Percentiles rank a stretch among this genome's conserved stretches.
These are phyloP conservation scores for Plagiodera versicolora DNA, from an alignment of 2,888 invertebrate genomes.

Conservation along the genomic window DNA sequence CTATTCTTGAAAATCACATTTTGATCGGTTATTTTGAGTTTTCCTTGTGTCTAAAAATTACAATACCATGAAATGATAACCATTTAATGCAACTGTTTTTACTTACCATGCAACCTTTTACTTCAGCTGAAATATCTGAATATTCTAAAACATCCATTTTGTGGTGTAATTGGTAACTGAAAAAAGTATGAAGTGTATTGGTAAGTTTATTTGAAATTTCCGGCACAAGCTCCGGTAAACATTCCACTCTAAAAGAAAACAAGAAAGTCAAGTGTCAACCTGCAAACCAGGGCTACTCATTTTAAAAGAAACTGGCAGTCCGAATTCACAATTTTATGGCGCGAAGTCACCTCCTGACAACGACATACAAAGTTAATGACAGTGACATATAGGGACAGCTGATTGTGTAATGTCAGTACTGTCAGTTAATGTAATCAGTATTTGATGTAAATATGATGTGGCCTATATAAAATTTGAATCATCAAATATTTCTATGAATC, in stretches of 20 bases:
- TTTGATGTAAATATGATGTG: slow-evolving; percentile 21
- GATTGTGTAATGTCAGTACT: neutral
- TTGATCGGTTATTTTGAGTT: slow-evolving; percentile 89
- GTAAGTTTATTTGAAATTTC: too few species aligned
- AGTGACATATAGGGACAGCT: too few species aligned
- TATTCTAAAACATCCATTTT: slow-evolving; percentile 85
- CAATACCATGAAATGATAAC: slow-evolving; percentile 14
- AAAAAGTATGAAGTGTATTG: too few species aligned
- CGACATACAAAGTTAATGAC: too few species aligned
- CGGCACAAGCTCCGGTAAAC: too few species aligned
- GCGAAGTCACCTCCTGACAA: too few species aligned
- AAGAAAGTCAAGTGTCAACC: too few species aligned
- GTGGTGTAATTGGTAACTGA: neutral
- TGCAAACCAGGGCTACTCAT: too few species aligned
- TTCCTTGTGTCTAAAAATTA: slow-evolving; percentile 77
- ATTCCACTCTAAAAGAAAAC: too few species aligned
- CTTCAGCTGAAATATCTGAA: slow-evolving; percentile 80
- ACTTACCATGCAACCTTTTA: slow-evolving; percentile 85
- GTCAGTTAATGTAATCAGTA: too few species aligned
- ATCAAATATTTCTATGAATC: neutral
- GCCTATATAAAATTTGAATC: slow-evolving; percentile 16
- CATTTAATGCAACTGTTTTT: neutral
- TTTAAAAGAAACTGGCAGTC: too few species aligned
- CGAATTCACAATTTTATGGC: too few species aligned
- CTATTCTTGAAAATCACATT: slow-evolving; percentile 91